phyloP scores from a whole-genome alignment of 64 coral and sea anemone species.

The Stylophora pistillata region DNA sequence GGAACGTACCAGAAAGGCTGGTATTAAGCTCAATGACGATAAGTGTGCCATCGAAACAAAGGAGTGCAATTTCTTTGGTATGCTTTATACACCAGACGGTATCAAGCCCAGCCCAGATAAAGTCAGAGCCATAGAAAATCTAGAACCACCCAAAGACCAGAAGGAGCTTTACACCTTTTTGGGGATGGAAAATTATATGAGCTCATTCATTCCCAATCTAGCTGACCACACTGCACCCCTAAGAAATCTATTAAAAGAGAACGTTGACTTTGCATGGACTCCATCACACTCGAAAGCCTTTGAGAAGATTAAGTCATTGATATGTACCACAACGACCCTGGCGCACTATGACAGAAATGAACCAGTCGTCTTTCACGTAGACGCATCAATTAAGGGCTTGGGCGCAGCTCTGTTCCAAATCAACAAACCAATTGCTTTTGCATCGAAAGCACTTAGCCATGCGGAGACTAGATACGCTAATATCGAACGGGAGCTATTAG shows the following conservation, averaged over 20 bases:
- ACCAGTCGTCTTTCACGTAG: too few relatives aligned
- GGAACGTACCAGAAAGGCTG: conserved; percentile 38
- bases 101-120: conserved; percentile 66
- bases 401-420: neutral
- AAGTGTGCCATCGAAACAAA: conserved; percentile 63
- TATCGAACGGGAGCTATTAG: too few relatives aligned
- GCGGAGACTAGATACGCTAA: too few relatives aligned
- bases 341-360: conserved; percentile 60
- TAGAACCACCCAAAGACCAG: conserved; percentile 49
- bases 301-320: conserved; percentile 45
- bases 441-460: too few relatives aligned
- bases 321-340: conserved; percentile 26
- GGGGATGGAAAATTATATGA: conserved; percentile 56
- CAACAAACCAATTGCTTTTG: neutral
- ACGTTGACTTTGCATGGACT: conserved; percentile 26
- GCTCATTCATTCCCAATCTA: conserved; percentile 67
- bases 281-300: conserved; percentile 42
- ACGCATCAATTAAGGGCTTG: conserved; percentile 2
- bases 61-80: conserved; percentile 61
- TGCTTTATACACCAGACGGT: conserved; percentile 51
- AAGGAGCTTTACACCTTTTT: conserved; percentile 52
- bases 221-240: conserved; percentile 40
- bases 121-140: conserved; percentile 40
- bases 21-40: conserved; percentile 40
- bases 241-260: conserved; percentile 44